Evolutionary conservation across 2,888 invertebrate genomes (phyloP).

Genomic region (Lycocerus yunnanus): DNA sequence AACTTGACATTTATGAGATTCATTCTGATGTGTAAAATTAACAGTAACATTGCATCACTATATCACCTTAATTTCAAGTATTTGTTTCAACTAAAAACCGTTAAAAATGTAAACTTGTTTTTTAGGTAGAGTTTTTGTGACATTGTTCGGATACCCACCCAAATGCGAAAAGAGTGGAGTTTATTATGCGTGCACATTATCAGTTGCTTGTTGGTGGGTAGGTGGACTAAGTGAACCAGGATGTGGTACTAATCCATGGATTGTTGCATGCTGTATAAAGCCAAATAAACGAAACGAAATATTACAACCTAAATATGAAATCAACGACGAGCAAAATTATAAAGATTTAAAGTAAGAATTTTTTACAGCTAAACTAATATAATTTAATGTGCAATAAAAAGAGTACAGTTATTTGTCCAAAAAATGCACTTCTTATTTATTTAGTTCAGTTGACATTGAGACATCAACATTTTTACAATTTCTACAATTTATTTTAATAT

Average conservation of each 20-base stretch:
- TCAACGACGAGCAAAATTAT: constrained; percentile 22
- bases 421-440: not conserved
- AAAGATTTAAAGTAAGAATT: constrained; percentile 38
- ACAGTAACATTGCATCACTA: too few relatives aligned
- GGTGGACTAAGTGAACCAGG: constrained; percentile 71
- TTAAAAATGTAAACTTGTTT: constrained; percentile 7
- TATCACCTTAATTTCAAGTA: too few relatives aligned
- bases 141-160: constrained; percentile 63
- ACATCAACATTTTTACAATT: too few relatives aligned
- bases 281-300: constrained; percentile 6
- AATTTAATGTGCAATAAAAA: not conserved
- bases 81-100: too few relatives aligned
- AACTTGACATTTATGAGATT: too few relatives aligned
- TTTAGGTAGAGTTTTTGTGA: constrained; percentile 59
- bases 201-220: constrained; percentile 75
- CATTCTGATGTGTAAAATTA: too few relatives aligned
- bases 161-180: constrained; percentile 63
- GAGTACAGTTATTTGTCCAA: not conserved
- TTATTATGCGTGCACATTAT: constrained; percentile 69
- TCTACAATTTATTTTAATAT: too few relatives aligned
- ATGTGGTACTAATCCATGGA: constrained; percentile 70
- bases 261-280: constrained; percentile 71
- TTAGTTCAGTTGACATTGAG: not conserved
- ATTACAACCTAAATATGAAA: constrained; percentile 13
- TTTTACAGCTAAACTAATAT: not conserved